These are phyloP conservation scores for Amiota communis DNA, from an alignment of 2,888 invertebrate species.

Conservation along the genomic window DNA sequence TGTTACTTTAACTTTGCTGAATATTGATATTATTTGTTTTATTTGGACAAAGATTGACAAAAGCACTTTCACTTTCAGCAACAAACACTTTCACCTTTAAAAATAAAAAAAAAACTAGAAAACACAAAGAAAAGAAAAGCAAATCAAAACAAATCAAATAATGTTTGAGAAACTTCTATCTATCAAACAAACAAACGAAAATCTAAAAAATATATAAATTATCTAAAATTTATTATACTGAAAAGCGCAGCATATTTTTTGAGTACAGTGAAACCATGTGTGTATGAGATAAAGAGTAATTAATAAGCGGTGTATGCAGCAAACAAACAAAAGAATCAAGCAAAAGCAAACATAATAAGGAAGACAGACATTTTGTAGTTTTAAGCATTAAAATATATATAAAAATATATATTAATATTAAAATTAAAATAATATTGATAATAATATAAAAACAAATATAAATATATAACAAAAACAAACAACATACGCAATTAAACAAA, in stretches of 20 bases:
- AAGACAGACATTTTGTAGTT: conserved; percentile 26
- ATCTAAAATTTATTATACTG: conserved; percentile 39
- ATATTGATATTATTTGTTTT: neutral
- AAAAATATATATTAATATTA: conserved; percentile 23
- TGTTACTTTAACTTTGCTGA: neutral
- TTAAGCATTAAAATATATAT: conserved; percentile 38
- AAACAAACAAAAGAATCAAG: conserved; percentile 1
- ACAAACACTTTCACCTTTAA: no score
- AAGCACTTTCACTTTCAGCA: no score
- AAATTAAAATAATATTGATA: conserved; percentile 27
- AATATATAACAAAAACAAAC: conserved; percentile 29
- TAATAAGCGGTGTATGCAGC: neutral
- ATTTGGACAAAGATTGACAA: neutral
- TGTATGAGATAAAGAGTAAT: neutral
- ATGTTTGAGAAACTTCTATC: conserved; percentile 23
- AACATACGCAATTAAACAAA: conserved; percentile 33
- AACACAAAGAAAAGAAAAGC: conserved; percentile 26
- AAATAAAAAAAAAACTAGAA: neutral
- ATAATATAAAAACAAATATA: conserved; percentile 11
- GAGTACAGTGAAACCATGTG: neutral
- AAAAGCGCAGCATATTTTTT: conserved; percentile 33
- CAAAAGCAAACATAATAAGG: neutral
- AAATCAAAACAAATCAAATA: conserved; percentile 27
- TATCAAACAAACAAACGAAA: conserved; percentile 22
- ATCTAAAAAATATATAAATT: conserved; percentile 29